A percentile compares a stretch with the other conserved stretches of the same genome.
These are phyloP conservation scores for Bucco capensis DNA, from an alignment of 2,113 vertebrate species.

Conservation along the genomic window DNA sequence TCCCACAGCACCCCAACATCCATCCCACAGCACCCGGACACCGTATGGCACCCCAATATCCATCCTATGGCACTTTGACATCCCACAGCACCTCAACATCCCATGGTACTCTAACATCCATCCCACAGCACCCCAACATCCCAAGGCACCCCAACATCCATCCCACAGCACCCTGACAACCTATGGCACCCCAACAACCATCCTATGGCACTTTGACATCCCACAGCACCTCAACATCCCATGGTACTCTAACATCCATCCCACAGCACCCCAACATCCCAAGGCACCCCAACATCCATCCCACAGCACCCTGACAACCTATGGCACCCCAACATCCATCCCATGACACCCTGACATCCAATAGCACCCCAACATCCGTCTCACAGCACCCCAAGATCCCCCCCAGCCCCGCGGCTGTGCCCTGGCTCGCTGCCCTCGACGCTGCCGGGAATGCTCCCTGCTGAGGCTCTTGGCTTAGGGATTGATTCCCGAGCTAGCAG, in stretches of 20 bases:
- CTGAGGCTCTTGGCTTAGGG: too few relatives aligned
- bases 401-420: too few relatives aligned
- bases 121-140: too few relatives aligned
- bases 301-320: fast-evolving
- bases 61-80: neutral
- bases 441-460: too few relatives aligned
- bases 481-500: too few relatives aligned
- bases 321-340: fast-evolving
- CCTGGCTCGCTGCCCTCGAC: too few relatives aligned
- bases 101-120: fast-evolving
- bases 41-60: fast-evolving
- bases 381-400: fast-evolving
- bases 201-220: neutral
- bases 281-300: neutral
- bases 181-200: neutral
- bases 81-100: fast-evolving
- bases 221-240: neutral
- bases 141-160: too few relatives aligned
- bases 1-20: fast-evolving
- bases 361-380: too few relatives aligned
- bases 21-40: neutral
- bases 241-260: neutral
- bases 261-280: too few relatives aligned
- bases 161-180: fast-evolving
- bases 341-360: neutral